Base-by-base conservation (phyloP, 2,797 vertebrate genomes). In the Pampus argenteus region DNA sequence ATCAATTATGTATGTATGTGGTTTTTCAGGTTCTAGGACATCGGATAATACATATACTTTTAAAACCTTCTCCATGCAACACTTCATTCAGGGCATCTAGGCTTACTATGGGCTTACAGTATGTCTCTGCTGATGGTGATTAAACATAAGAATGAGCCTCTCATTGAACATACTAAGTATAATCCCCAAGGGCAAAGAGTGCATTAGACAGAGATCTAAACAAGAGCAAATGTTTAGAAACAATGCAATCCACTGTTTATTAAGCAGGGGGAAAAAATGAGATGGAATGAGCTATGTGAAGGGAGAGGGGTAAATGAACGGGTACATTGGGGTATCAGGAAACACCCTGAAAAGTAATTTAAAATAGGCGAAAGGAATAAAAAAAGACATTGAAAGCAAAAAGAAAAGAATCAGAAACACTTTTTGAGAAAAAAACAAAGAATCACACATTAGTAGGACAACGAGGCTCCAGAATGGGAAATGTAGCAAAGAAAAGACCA, bases 191-290 rank as follows among this genome's bases (percentile, higher is more conserved):
- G 78, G 76, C 78, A 87, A 66, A 81, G 66, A 71, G 66, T 66
- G 18, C 67, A 73, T 85, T 80, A 79, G 66, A 74, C 66, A 59
- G 73, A 67, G 79, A 82, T 86, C 81, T 78, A 85, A 90, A 87
- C 63, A 81, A 71, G 65, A 70, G 48, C 28, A 84, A 85, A 80
- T 86, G 86, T 82, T 85, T 78, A 72, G 63, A 88, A 90, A 92
- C 82, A 91, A 79, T 76, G 80, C 26, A 77, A 64, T 36, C 68
- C 52, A 61, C 84, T 89, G 86, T 92, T 55, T 55, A 45, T 71
- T 36, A 57, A 65, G 40, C 44, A 64, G 50, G 36, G 60, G 56
- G 42, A 67, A 61, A 61, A 63, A 64, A 79, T 11, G 34, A 66
- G 54, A 42, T 70, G 48, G 20, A 81, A 44, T 52, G 28, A 68